These are phyloP conservation scores for Xestobium rufovillosum DNA, from an alignment of 2,888 invertebrate species.

Conservation along the genomic window DNA sequence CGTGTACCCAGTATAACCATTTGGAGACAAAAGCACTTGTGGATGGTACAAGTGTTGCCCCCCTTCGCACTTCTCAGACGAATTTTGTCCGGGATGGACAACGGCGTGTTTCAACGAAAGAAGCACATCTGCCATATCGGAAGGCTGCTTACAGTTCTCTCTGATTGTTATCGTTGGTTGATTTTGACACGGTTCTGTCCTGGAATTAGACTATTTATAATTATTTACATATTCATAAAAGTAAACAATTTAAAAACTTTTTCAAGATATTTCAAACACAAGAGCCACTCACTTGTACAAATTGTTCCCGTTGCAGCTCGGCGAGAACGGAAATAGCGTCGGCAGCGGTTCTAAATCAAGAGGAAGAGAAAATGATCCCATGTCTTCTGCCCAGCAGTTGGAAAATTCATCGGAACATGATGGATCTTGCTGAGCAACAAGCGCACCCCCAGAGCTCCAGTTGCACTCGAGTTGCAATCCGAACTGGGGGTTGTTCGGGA, in stretches of 20 bases:
- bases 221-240: too few relatives aligned
- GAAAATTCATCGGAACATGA: conserved; percentile 39
- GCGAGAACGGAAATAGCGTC: conserved; percentile 79
- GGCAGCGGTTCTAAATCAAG: conserved; percentile 83
- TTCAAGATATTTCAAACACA: conserved; percentile 22
- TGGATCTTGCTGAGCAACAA: conserved; percentile 42
- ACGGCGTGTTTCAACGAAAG: conserved; percentile 82
- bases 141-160: conserved; percentile 45
- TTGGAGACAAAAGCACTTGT: conserved; percentile 58
- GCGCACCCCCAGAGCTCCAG: conserved; percentile 33
- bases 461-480: conserved; percentile 48
- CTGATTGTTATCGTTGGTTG: conserved; percentile 23
- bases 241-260: too few relatives aligned
- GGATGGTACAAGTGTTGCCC: conserved; percentile 38
- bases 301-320: conserved; percentile 56
- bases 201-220: conserved; percentile 12
- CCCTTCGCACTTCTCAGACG: conserved; percentile 27
- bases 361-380: conserved; percentile 78
- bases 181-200: conserved; percentile 28
- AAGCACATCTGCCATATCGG: conserved; percentile 82
- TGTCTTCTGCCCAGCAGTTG: conserved; percentile 56
- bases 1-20: conserved; percentile 42
- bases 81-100: conserved; percentile 62
- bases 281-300: conserved; percentile 57
- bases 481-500: conserved; percentile 62